Percentiles rank a stretch among this genome's conserved stretches.
These are phyloP conservation scores for Arnoldichthys spilopterus DNA, from an alignment of 2,797 vertebrate species.

Conservation along the genomic window DNA sequence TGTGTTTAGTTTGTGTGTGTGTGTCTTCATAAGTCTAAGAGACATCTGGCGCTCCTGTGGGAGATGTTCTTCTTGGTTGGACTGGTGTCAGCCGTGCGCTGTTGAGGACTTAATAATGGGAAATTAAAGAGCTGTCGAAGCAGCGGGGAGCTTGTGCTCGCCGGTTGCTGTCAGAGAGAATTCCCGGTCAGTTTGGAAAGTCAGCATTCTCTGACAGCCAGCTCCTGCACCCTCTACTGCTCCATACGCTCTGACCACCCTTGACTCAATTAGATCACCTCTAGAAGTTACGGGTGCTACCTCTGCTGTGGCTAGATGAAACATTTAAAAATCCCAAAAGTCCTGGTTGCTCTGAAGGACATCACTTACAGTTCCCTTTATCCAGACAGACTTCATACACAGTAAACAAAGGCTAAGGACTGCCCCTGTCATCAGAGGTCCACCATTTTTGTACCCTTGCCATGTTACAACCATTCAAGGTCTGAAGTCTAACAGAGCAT, in stretches of 20 bases:
- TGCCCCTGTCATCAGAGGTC: too few species aligned
- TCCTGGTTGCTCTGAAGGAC: neutral
- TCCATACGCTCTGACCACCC: neutral
- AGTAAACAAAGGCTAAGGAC: too few species aligned
- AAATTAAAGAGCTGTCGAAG: conserved; percentile 53
- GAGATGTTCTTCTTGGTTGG: conserved; percentile 59
- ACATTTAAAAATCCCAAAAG: neutral
- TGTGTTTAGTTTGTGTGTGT: conserved; percentile 32
- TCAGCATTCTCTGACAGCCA: conserved; percentile 31
- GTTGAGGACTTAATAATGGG: conserved; percentile 54
- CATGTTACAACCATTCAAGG: too few species aligned
- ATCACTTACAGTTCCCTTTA: neutral
- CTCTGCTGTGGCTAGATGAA: conserved; percentile 1
- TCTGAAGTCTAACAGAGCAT: too few species aligned
- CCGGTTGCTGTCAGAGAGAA: conserved; percentile 24
- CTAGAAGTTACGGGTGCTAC: neutral
- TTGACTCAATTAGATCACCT: conserved; percentile 25
- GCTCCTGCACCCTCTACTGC: conserved; percentile 3
- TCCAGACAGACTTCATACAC: neutral
- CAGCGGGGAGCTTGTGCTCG: conserved; percentile 4
- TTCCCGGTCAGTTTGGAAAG: conserved; percentile 19
- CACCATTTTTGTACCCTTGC: too few species aligned
- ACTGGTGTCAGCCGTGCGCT: conserved; percentile 52
- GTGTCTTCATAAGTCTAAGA: conserved; percentile 25
- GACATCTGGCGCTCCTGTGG: conserved; percentile 58